Conservation (phyloP, 2,888 invertebrate species). For the Galerucella calmariensis region DNA sequence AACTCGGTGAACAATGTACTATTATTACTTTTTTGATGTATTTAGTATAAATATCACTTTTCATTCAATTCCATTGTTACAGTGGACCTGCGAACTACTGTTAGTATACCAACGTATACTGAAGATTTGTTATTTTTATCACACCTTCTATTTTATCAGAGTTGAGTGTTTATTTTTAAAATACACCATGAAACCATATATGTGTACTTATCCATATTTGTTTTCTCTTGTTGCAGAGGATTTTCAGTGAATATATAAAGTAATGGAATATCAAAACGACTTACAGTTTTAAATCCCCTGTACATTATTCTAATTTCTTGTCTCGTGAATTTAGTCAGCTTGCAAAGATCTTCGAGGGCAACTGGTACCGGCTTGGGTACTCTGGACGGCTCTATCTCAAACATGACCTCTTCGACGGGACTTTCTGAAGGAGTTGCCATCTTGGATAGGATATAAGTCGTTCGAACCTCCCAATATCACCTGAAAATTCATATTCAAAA, state of each 20-base stretch:
- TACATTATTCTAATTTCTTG: slow-evolving; percentile 98
- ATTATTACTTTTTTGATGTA: too few relatives aligned
- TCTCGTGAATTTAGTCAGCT: slow-evolving; percentile 93
- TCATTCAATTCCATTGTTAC: too few relatives aligned
- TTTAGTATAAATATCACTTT: too few relatives aligned
- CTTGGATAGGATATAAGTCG: slow-evolving; percentile 3
- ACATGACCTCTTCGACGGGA: slow-evolving; percentile 87
- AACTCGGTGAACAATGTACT: too few relatives aligned
- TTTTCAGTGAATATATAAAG: neutral
- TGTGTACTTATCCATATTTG: too few relatives aligned
- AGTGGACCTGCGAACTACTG: too few relatives aligned
- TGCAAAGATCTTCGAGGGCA: slow-evolving; percentile 89
- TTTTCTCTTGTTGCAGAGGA: neutral
- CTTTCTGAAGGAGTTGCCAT: slow-evolving; percentile 91
- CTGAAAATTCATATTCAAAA: neutral
- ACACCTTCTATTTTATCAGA: too few relatives aligned
- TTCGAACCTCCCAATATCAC: neutral
- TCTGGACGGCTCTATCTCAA: slow-evolving; percentile 84
- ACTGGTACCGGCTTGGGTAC: slow-evolving; percentile 86
- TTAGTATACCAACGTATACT: too few relatives aligned
- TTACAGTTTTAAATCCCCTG: slow-evolving; percentile 95
- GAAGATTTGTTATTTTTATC: too few relatives aligned
- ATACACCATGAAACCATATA: too few relatives aligned
- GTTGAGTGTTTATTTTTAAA: too few relatives aligned
- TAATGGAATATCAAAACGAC: slow-evolving; percentile 49